Evolutionary conservation across 2,888 invertebrate species (phyloP), one percentile per base, ranked within the genome.

Genomic region (Netelia melanura): DNA sequence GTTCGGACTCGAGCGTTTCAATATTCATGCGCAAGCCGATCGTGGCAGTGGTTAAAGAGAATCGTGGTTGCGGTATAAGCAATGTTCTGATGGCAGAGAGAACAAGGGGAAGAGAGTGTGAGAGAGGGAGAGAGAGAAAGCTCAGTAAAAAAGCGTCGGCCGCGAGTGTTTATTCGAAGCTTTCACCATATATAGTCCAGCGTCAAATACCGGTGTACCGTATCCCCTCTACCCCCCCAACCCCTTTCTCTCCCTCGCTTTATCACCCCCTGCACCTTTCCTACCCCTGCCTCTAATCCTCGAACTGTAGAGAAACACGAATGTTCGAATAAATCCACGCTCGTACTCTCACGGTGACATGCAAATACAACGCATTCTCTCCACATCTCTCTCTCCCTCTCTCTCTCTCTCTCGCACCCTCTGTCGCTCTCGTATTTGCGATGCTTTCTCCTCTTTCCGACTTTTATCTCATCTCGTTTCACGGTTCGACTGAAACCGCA

Each of bases 11-110:
- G 64, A 71, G 68, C 48, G 82, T 83, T 86, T 87, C 86, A 86
- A 87, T 87, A 87, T 85, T 86, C 81, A 79, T 65, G 81, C 62
- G 65, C 70, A 65, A 75, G 58, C 65, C 54, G 84, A 76, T 80
- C 61, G 23, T 43, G 58, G 38, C 38, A 43, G 43, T 54, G 43
- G 81, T 68, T 71, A 81, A 67, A 75, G 65, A 64, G 65, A 77
- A 83, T 61, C 84, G 62, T 61, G 84, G 62, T 80, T 82, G 84
- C 62, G 65, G 84, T 76, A 67, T 64, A 38, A 67, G 80, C 71
- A 68, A 82, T 76, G 65, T 9, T 67, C 25, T 43, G 64, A 85
- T 48, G 72, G 17, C 25, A 54, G 54, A 17, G 30, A n/a, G 72
- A 56, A 10, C n/a, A 23, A 65, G 64, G 56, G 52, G 52, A 52